A percentile compares a stretch with the other conserved stretches of the same genome.
phyloP scores from a whole-genome alignment of 2,888 invertebrate genomes.

The Uropetala carovei region DNA sequence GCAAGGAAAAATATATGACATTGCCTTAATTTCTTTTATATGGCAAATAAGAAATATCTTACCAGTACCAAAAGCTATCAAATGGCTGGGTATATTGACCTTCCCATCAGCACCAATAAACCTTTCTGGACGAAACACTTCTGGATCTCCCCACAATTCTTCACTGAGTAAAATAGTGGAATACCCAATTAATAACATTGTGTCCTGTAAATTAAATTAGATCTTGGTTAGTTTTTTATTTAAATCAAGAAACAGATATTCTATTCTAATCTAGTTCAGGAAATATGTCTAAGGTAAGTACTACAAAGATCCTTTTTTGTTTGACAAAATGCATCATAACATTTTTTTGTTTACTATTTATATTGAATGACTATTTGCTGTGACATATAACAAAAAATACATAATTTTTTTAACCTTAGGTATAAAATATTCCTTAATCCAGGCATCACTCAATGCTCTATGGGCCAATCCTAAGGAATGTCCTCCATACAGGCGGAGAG shows the following conservation, averaged over 20 bases:
- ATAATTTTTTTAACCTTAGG: conserved; percentile 80
- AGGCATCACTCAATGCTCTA: conserved; percentile 84
- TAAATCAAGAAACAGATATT: no score
- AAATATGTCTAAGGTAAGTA: no score
- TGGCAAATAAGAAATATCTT: conserved; percentile 66
- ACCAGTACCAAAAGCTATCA: conserved; percentile 87
- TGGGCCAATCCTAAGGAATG: conserved; percentile 88
- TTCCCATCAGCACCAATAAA: conserved; percentile 81
- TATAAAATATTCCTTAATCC: conserved; percentile 83
- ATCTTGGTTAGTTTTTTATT: neutral
- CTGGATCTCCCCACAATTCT: conserved; percentile 82
- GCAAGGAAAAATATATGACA: no score
- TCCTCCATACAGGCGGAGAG: conserved; percentile 88
- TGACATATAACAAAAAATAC: no score
- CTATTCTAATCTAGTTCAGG: no score
- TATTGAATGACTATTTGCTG: no score
- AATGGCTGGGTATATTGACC: conserved; percentile 81
- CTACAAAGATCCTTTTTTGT: no score
- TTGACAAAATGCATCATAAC: no score
- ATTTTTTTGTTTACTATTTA: no score
- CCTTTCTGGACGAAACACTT: conserved; percentile 85
- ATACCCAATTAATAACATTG: conserved; percentile 87
- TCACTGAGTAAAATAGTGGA: conserved; percentile 84
- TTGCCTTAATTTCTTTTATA: neutral
- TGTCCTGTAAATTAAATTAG: conserved; percentile 78